Conservation (phyloP, 2,113 vertebrate genomes). For the Nothocercus nigrocapillus region DNA sequence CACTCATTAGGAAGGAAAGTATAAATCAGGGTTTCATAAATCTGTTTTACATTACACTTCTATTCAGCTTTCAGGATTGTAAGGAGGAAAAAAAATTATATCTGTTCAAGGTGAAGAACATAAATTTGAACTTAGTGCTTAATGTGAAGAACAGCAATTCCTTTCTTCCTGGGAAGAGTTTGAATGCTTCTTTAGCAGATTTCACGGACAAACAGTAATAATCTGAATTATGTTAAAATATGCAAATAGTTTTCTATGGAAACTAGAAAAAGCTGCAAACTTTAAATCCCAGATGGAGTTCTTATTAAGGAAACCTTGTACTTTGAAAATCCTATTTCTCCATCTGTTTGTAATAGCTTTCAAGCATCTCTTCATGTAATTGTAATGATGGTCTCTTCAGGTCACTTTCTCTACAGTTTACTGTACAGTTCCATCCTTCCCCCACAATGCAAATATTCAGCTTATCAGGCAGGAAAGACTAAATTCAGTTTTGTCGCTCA, state of each 20-base stretch:
- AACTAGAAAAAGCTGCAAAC: slow-evolving; percentile 48
- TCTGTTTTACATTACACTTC: neutral
- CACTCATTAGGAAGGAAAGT: neutral
- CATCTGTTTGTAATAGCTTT: slow-evolving; percentile 47
- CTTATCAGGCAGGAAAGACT: neutral
- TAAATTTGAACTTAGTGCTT: neutral
- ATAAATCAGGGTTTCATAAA: neutral
- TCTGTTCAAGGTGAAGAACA: neutral
- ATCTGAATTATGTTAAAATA: slow-evolving; percentile 48
- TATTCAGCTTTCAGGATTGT: neutral
- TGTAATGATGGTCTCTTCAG: neutral
- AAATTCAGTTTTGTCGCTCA: neutral
- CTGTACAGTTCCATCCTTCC: neutral
- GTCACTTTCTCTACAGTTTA: neutral
- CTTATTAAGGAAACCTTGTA: slow-evolving; percentile 55
- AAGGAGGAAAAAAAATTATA: neutral
- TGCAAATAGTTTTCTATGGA: slow-evolving; percentile 59
- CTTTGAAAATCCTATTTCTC: slow-evolving; percentile 46
- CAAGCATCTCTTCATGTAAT: neutral
- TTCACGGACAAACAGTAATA: neutral
- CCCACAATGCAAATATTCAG: neutral
- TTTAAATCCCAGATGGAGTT: slow-evolving; percentile 57
- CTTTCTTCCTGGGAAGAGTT: neutral
- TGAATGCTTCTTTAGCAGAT: slow-evolving; percentile 4
- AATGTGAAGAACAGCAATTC: neutral